These are phyloP conservation scores for Apogon talboti DNA, from an alignment of 2,797 vertebrate species.

Conservation along the genomic window DNA sequence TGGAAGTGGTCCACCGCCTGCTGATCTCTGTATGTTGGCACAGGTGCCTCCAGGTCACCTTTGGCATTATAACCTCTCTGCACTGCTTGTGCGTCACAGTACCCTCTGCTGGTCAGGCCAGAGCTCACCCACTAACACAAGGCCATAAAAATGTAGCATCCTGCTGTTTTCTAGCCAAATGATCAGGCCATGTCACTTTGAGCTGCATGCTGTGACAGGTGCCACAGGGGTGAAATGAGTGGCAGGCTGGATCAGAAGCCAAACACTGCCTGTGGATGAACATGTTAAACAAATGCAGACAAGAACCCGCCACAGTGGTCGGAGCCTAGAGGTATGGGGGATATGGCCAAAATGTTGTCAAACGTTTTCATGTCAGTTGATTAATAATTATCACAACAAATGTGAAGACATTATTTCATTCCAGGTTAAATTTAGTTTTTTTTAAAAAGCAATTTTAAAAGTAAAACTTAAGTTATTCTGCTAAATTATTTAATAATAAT, in stretches of 20 bases:
- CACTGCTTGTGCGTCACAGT: background rate
- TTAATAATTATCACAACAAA: no score
- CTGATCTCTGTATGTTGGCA: constrained; percentile 46
- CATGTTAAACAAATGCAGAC: constrained; percentile 8
- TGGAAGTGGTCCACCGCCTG: constrained; percentile 34
- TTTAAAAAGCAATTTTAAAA: no score
- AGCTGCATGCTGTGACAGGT: constrained; percentile 2
- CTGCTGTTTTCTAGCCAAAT: background rate
- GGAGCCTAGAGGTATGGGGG: no score
- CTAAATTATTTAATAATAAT: no score
- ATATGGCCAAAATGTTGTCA: no score
- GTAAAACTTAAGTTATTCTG: no score
- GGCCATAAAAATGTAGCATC: background rate
- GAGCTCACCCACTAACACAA: background rate
- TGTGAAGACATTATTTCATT: no score
- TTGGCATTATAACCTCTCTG: constrained; percentile 16
- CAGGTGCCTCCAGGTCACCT: constrained; percentile 62
- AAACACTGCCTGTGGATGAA: constrained; percentile 4
- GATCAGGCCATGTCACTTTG: background rate
- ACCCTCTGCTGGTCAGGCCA: constrained; percentile 10
- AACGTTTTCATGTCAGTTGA: no score
- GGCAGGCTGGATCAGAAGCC: background rate
- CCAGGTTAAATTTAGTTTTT: no score
- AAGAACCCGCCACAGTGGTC: background rate
- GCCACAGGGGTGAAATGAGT: constrained; percentile 9